phyloP scores from a whole-genome alignment of 2,797 vertebrate genomes.

The Gorsachius magnificus region DNA sequence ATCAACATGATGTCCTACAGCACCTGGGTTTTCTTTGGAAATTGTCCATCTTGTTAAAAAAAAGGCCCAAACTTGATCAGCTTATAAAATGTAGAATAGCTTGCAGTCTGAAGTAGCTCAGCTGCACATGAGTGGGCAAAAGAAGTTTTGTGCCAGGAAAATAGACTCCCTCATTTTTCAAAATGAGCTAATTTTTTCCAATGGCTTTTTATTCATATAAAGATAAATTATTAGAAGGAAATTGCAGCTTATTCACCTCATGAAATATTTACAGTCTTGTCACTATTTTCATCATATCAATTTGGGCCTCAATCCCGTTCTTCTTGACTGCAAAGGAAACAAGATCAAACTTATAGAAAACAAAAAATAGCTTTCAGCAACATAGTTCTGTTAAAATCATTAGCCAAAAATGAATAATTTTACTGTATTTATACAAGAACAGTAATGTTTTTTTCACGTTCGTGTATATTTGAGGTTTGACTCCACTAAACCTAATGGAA shows the following conservation, averaged over 20 bases:
- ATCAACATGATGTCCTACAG: neutral
- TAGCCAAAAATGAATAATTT: neutral
- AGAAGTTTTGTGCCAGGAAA: neutral
- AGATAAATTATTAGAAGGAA: conserved; percentile 3
- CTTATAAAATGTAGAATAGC: neutral
- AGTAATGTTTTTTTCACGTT: neutral
- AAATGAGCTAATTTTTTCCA: neutral
- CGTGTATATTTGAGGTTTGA: neutral
- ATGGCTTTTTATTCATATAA: neutral
- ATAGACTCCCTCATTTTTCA: neutral
- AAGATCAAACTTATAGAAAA: neutral
- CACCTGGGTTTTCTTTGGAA: conserved; percentile 32
- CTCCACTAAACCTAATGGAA: neutral
- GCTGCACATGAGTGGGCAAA: neutral
- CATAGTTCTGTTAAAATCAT: neutral
- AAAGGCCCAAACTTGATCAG: neutral
- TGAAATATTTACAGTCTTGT: conserved; percentile 9
- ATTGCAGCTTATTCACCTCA: neutral
- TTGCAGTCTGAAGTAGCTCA: neutral
- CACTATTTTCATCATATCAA: neutral
- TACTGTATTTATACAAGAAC: neutral
- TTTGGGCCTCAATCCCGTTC: neutral
- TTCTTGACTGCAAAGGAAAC: neutral
- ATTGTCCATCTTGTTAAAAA: conserved; percentile 29
- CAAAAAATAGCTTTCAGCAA: neutral